Base-by-base conservation (phyloP, 2,888 invertebrate genomes). In the Hyalella azteca region DNA sequence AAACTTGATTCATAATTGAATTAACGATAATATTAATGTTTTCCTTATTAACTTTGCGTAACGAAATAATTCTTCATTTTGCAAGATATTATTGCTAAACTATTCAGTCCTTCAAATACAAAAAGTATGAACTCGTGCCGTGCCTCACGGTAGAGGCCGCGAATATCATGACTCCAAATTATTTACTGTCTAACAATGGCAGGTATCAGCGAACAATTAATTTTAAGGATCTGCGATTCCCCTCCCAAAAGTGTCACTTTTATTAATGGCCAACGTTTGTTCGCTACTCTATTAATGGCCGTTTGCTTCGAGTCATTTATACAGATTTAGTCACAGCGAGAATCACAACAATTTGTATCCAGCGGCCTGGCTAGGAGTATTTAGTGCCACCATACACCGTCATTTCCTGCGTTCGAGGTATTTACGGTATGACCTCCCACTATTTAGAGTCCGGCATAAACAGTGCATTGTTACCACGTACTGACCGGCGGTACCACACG, bases 321-420 rank as follows among this genome's bases (percentile, higher is more conserved):
- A 66, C 66, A 66, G 66, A 66, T 66, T 66, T 66, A 66, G 66
- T 66, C 66, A 36, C 66, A 66, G 66, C 66, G 66, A 66, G 39
- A 66, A 36, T 66, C 66, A 66, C 66, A 66, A 36, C 66, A 66
- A 66, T 66, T 66, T 66, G 66, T 66, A 66, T 66, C 36, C 66
- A 36, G 39, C n/a, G 66, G 54, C 54, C 19, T 5, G 54, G 26
- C 22, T 22, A 22, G 26, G 26, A 32, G 36, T 45, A 45, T 66
- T 66, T 66, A 66, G 29, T 36, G 66, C 66, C 66, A n/a, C 66
- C 36, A 66, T 36, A 66, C 66, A 19, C 66, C 3, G 36, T 39
- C 39, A 66, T 66, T 66, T 66, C 66, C 66, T 66, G 66, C 36
- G 66, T 66, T 66, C 36, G 32, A 13, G 15, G 36, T 7, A 39